phyloP scores from a whole-genome alignment of 2,797 vertebrate genomes.

The Kryptolebias ocellatus region DNA sequence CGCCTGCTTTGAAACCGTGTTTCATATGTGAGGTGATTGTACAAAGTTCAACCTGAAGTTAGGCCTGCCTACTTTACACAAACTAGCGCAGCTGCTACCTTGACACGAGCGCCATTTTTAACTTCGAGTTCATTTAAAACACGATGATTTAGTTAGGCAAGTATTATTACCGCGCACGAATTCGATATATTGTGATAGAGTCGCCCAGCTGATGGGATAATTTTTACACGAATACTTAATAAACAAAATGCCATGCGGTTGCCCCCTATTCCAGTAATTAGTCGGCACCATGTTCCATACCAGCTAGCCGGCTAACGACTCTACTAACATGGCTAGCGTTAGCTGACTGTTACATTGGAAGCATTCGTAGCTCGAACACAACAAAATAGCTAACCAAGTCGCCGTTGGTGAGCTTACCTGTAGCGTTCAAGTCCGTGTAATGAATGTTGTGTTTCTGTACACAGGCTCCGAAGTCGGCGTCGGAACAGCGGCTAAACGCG shows the following conservation, averaged over 20 bases:
- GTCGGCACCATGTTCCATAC: constrained; percentile 36
- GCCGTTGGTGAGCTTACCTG: constrained; percentile 63
- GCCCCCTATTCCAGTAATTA: constrained; percentile 51
- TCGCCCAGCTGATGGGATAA: neutral
- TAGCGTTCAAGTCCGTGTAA: constrained; percentile 71
- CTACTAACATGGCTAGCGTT: constrained; percentile 8
- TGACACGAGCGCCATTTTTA: too few relatives aligned
- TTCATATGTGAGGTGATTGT: constrained; percentile 8
- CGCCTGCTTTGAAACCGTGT: neutral
- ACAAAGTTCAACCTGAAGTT: constrained; percentile 61
- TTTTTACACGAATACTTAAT: neutral
- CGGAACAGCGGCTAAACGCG: neutral
- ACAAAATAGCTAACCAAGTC: rapidly evolving
- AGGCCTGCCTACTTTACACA: constrained; percentile 44
- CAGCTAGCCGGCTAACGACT: constrained; percentile 49
- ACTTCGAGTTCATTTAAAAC: neutral
- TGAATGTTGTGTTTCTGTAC: constrained; percentile 13
- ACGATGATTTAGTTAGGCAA: neutral
- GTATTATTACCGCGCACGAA: rapidly evolving
- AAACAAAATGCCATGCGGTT: constrained; percentile 9
- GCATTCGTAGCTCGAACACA: rapidly evolving
- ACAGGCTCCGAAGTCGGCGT: constrained; percentile 3
- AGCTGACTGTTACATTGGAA: neutral
- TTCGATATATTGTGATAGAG: neutral
- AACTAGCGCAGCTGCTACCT: constrained; percentile 6